These are phyloP conservation scores for Hololepta plana DNA, from an alignment of 2,888 invertebrate species.

Conservation along the genomic window DNA sequence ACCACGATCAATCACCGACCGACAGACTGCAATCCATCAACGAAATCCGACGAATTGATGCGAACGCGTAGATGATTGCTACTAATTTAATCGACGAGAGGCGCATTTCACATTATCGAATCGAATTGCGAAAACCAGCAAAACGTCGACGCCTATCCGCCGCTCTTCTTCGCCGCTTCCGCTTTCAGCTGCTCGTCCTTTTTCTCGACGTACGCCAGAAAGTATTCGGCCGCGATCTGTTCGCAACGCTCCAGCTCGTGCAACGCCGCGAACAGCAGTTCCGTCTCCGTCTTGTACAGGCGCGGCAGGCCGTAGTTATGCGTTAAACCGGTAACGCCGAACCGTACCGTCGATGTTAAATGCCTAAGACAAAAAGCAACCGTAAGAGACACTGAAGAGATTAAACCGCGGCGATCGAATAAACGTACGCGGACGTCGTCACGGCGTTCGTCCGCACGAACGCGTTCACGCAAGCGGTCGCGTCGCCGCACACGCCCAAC, in stretches of 20 bases:
- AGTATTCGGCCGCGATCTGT: conserved; percentile 7
- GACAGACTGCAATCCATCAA: no score
- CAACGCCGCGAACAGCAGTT: conserved; percentile 25
- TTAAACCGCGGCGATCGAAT: background rate
- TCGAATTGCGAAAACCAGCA: no score
- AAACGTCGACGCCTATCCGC: no score
- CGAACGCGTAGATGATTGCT: no score
- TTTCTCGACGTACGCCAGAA: no score
- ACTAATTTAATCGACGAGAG: no score
- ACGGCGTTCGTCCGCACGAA: conserved; percentile 19
- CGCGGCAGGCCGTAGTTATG: conserved; percentile 31
- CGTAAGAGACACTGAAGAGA: background rate
- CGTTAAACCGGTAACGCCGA: conserved; percentile 29
- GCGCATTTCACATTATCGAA: no score
- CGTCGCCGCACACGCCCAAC: conserved; percentile 21
- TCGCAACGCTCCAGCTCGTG: conserved; percentile 18
- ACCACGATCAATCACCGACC: no score
- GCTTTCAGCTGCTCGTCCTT: no score
- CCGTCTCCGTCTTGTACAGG: conserved; percentile 28
- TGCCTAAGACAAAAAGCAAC: conserved; percentile 15
- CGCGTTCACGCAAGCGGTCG: conserved; percentile 16
- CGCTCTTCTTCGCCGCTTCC: no score
- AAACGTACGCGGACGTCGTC: conserved; percentile 18
- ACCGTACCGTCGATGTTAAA: conserved; percentile 25
- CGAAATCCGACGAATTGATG: no score